Evolutionary conservation across 2,888 invertebrate species (phyloP), one percentile per base, ranked within the genome.

Genomic region (Allolobophora icterica): DNA sequence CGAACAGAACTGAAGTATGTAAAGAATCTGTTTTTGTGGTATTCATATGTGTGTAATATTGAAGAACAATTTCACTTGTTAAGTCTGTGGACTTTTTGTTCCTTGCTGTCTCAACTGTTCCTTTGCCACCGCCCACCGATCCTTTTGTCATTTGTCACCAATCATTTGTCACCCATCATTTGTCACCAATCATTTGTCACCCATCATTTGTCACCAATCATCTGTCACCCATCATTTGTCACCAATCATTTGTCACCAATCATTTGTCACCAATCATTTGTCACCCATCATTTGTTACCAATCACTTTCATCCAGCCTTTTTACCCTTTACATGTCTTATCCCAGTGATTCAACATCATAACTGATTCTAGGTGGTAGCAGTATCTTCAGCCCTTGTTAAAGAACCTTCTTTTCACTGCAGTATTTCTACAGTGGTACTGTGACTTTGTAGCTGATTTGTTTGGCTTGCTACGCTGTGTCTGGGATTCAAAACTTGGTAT

Each of bases 1-100:
- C 8, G 71, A n/a, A n/a, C n/a, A n/a, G 71, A 71, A 71, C 8
- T 1, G 8, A 71, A 71, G n/a, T 0, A 71, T 71, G 71, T 71
- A n/a, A n/a, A n/a, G 71, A n/a, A n/a, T 71, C n/a, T n/a, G n/a
- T 30, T 71, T 71, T 30, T 71, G 71, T 71, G 24, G 8, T n/a
- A n/a, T 30, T 71, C 30, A 30, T 11, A 71, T 71, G 30, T 1
- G 8, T n/a, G 71, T 71, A n/a, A n/a, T n/a, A 71, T n/a, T 71
- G 71, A 71, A n/a, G 71, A 71, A 71, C 71, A 71, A n/a, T 71
- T 71, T 71, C 71, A n/a, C 30, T n/a, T n/a, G n/a, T 71, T 71
- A 21, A 15, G 42, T 45, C 15, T 19, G 3, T 2, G 24, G n/a
- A n/a, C 8, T 71, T 30, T n/a, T 71, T 71, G n/a, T 58, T 58